phyloP scores from a whole-genome alignment of 2,113 vertebrate species.

The Hydropotes inermis region DNA sequence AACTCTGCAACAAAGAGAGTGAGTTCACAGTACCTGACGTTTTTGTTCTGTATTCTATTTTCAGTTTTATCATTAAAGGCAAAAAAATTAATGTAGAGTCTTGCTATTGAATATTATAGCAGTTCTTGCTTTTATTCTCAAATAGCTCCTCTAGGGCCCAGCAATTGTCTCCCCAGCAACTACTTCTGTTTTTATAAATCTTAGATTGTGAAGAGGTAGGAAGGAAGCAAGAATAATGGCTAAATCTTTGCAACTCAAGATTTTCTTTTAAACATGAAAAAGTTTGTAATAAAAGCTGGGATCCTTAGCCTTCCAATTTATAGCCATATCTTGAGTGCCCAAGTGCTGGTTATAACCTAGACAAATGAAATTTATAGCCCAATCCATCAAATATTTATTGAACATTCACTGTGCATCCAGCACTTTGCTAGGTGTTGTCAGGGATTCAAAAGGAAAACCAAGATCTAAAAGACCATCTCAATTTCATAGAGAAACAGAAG shows the following conservation, averaged over 20 bases:
- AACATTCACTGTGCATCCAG: neutral
- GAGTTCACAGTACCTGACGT: neutral
- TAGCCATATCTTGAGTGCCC: neutral
- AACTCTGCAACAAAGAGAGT: neutral
- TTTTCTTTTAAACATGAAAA: conserved; percentile 40
- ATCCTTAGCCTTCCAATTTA: conserved; percentile 7
- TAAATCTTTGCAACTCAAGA: neutral
- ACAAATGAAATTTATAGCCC: neutral
- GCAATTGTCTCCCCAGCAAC: conserved; percentile 44
- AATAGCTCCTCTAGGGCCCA: neutral
- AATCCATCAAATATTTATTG: neutral
- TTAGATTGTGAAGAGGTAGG: neutral
- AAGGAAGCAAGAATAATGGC: neutral
- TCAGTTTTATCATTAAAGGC: neutral
- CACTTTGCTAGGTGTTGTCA: neutral
- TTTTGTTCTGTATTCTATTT: neutral
- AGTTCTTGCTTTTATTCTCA: neutral
- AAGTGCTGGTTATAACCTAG: neutral
- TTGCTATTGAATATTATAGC: neutral
- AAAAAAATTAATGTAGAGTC: neutral
- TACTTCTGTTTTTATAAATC: conserved; percentile 47
- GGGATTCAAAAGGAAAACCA: neutral
- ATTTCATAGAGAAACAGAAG: neutral
- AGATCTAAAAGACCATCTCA: neutral
- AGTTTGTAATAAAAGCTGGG: conserved; percentile 32